A percentile compares a stretch with the other conserved stretches of the same genome.
Evolutionary conservation across 2,888 invertebrate species (phyloP).

Genomic region (Helicoverpa assulta): DNA sequence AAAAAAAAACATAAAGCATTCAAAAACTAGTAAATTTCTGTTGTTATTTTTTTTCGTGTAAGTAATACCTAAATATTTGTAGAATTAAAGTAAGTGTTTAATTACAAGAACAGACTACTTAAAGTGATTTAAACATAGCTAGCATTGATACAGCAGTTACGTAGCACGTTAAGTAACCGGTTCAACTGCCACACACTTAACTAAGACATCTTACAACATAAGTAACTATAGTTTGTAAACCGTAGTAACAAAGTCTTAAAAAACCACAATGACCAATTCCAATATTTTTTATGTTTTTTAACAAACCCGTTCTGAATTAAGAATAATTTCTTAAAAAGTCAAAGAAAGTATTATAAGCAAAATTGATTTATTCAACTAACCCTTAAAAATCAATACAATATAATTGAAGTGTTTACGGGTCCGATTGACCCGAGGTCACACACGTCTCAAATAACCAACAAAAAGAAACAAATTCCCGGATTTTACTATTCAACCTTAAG

Average conservation of each 20-base stretch:
- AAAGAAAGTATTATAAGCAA: constrained; percentile 24
- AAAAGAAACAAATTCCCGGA: constrained; percentile 78
- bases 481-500: constrained; percentile 65
- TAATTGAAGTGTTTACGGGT: constrained; percentile 32
- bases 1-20: too few relatives aligned
- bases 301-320: constrained; percentile 7
- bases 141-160: constrained; percentile 19
- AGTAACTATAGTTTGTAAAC: background rate
- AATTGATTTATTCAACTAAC: constrained; percentile 49
- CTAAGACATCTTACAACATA: constrained; percentile 5
- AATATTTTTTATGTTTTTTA: background rate
- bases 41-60: too few relatives aligned
- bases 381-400: constrained; percentile 52
- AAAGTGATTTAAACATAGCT: constrained; percentile 40
- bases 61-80: background rate
- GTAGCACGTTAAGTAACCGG: constrained; percentile 41
- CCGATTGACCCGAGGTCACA: constrained; percentile 84
- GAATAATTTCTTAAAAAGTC: constrained; percentile 18
- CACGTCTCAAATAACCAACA: constrained; percentile 79
- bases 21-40: too few relatives aligned
- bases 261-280: background rate
- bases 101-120: constrained; percentile 27
- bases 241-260: background rate
- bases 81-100: constrained; percentile 26
- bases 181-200: constrained; percentile 13